Base-by-base conservation (phyloP, 2,888 invertebrate genomes). In the Toxonevra muliebris region DNA sequence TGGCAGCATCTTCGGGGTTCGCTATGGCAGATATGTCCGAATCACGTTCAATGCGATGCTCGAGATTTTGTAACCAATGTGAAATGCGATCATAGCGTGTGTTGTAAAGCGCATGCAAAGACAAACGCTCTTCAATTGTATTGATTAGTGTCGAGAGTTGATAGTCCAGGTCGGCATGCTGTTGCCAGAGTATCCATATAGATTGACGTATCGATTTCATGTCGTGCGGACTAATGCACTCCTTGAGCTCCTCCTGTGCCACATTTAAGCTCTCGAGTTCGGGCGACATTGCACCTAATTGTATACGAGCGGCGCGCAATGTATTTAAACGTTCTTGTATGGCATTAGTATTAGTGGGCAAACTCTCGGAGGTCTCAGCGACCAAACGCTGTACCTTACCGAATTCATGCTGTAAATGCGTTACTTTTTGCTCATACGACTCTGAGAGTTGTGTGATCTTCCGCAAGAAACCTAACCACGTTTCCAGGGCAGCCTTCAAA, bases 211-310 rank as follows among this genome's bases (percentile, higher is more conserved):
- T 89, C 13, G 90, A 87, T 80, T 94, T 92, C 84, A 94, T 91
- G 79, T 96, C 95, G 58, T 91, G 89, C 0, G 94, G 93, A 81
- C 93, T 93, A 7, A 95, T 87, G 76, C 93, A 93, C 80, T 95
- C 94, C 77, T 94, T 93, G 3, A 96, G 86, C 82, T 94, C 92
- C 81, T 95, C 94, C 76, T 93, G 92, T 42, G 90, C 90, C 0
- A 91, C 89, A 54, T 90, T 91, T 0, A 94, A 86, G 43, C 89
- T 87, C 81, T 94, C 93, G 30, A 94, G 86, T 65, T 91, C 90
- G 42, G 87, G 87, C 54, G 88, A 88, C 20, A 81, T 74, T 9
- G 75, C 73, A 2, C 79, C 77, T 15, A 85, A 58, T 69, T 88
- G 88, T 7, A 87, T 86, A 76, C 90, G 88, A 60, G 90, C 85